Evolutionary conservation across 2,888 invertebrate species (phyloP), one percentile per base, ranked within the genome.

Genomic region (Drosophila siamana): DNA sequence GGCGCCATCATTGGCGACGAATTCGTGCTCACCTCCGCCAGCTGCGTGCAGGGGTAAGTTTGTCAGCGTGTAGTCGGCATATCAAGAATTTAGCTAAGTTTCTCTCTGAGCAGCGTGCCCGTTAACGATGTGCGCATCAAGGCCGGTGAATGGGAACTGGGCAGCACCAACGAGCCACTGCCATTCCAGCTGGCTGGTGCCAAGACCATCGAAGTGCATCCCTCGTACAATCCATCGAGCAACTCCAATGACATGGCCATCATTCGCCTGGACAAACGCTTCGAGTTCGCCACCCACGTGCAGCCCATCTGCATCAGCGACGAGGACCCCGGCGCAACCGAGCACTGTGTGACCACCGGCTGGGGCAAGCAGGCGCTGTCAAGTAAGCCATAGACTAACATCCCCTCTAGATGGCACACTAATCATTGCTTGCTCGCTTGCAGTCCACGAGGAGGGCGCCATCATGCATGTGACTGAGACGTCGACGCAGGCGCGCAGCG

Each of bases 121-220:
- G 77, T 81, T 1, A 68, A 68, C 30, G 95, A 96, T 88, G 93
- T 97, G 0, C 93, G 95, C 0, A 94, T 97, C 78, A 96, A 97
- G 89, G 95, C 95, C 0, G 97, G 97, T 0, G 96, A 96, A 94
- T 97, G 96, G 96, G 96, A 96, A 86, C 93, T 97, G 2, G 96
- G 96, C 44, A 95, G 96, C 79, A 96, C 96, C 74, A 96, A 95
- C 54, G 96, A 97, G 80, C 96, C 96, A 0, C 92, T 96, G 11
- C 95, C 96, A 0, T 96, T 95, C 94, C 96, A 97, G 91, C 95
- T 96, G 59, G 93, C 95, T 0, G 94, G 95, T 51, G 96, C 96
- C 8, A 94, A 94, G 19, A 93, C 93, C 2, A 95, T 97, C 60
- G 93, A 95, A 0, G 91, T 94, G 1, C 97, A 97, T 92, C 96